Percentiles rank a stretch among this genome's conserved stretches.
Evolutionary conservation across 2,113 vertebrate genomes (phyloP).

Genomic region (Vanacampus margaritifer): DNA sequence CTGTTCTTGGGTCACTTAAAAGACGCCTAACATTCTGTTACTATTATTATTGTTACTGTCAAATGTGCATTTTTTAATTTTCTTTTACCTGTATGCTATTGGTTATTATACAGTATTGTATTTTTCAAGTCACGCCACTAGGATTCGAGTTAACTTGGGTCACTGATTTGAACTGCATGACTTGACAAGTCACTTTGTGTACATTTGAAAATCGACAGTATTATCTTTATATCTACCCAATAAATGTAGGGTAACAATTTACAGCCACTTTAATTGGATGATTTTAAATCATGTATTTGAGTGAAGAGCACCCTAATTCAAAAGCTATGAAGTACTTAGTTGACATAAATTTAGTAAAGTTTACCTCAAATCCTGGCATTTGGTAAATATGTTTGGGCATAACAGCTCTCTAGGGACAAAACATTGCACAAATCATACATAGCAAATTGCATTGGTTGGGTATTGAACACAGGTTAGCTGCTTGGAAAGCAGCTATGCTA

Average conservation of each 20-base stretch:
- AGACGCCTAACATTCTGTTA: too few species aligned
- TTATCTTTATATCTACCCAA: too few species aligned
- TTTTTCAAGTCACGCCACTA: not conserved
- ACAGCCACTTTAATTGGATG: too few species aligned
- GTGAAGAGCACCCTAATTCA: too few species aligned
- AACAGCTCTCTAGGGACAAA: not conserved
- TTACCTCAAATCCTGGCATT: not conserved
- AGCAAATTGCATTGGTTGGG: conserved; percentile 59
- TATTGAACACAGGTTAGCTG: conserved; percentile 77
- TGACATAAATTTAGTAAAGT: too few species aligned
- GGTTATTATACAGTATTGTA: not conserved
- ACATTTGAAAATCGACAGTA: too few species aligned
- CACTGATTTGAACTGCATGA: too few species aligned
- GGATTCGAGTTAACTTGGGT: too few species aligned
- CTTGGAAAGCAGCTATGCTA: conserved; percentile 78
- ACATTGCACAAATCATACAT: not conserved
- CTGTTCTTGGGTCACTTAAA: not conserved
- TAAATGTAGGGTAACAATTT: too few species aligned
- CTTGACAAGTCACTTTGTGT: too few species aligned
- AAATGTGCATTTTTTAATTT: not conserved
- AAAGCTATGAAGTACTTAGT: too few species aligned
- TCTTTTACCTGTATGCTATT: not conserved
- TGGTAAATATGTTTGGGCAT: not conserved
- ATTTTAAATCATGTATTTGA: too few species aligned
- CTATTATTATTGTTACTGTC: not conserved